These are phyloP conservation scores for Bactericera cockerelli DNA, from an alignment of 1,140 invertebrate genomes.

Conservation along the genomic window DNA sequence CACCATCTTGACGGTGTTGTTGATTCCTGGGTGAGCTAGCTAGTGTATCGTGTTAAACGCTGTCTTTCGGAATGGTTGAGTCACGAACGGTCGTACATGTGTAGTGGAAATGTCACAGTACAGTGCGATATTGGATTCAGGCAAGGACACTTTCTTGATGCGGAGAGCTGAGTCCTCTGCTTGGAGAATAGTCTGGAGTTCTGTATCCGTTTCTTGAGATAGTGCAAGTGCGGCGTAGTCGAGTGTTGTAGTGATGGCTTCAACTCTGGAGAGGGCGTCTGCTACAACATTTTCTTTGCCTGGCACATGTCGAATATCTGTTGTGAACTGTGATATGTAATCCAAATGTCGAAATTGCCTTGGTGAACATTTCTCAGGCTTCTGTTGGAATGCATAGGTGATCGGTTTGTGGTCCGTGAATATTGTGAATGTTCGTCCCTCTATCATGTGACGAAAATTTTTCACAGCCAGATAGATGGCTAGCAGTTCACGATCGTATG, in stretches of 20 bases:
- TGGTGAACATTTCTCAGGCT: conserved; percentile 23
- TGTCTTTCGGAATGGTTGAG: conserved; percentile 16
- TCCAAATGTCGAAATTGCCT: conserved; percentile 25
- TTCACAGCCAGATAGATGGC: conserved; percentile 25
- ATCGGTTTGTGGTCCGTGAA: conserved; percentile 29
- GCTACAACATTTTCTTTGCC: conserved; percentile 26
- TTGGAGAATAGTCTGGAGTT: neutral
- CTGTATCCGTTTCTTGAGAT: neutral
- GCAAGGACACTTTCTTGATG: no score
- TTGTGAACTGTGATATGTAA: conserved; percentile 28
- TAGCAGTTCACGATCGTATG: conserved; percentile 30
- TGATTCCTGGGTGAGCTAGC: conserved; percentile 22
- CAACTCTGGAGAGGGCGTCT: conserved; percentile 14
- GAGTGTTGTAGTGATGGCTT: neutral
- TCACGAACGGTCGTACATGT: conserved; percentile 21
- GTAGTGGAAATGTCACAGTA: conserved; percentile 20
- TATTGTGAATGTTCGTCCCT: conserved; percentile 24
- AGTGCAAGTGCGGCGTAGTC: neutral
- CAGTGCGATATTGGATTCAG: conserved; percentile 19
- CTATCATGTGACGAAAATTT: conserved; percentile 26
- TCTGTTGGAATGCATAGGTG: conserved; percentile 22
- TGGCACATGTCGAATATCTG: conserved; percentile 25
- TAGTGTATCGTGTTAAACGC: conserved; percentile 23
- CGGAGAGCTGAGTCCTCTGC: neutral
- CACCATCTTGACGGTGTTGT: conserved; percentile 24